Evolutionary conservation across 2,888 invertebrate species (phyloP).

Genomic region (Habroteleia sp.): DNA sequence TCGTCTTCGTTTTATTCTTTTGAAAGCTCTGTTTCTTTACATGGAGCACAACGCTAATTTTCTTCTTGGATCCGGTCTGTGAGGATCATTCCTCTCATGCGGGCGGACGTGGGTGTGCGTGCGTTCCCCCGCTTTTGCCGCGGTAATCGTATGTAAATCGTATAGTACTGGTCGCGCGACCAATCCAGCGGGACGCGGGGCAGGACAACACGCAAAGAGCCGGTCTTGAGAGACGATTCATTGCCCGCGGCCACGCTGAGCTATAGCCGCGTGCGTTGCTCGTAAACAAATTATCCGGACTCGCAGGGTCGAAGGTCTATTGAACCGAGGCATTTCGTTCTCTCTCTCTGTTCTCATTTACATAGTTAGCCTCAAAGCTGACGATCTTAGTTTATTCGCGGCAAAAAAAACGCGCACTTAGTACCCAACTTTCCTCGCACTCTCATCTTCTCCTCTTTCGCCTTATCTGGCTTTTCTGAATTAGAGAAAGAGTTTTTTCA

Average conservation of each 20-base stretch:
- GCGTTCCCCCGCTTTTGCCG: conserved; percentile 73
- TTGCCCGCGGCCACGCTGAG: conserved; percentile 69
- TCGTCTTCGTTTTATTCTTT: too few relatives aligned
- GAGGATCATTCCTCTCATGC: conserved; percentile 63
- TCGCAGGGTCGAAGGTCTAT: conserved; percentile 81
- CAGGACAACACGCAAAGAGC: conserved; percentile 60
- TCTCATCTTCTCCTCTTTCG: background rate
- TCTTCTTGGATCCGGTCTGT: conserved; percentile 47
- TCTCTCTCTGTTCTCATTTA: conserved; percentile 76
- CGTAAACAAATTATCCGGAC: conserved; percentile 81
- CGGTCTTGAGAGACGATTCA: conserved; percentile 74
- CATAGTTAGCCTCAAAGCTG: conserved; percentile 78
- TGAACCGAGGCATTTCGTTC: conserved; percentile 77
- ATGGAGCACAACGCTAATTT: background rate
- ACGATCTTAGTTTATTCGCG: conserved; percentile 20
- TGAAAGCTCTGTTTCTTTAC: background rate
- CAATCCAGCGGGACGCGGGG: conserved; percentile 50
- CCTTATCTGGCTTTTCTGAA: too few relatives aligned
- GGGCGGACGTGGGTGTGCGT: conserved; percentile 72
- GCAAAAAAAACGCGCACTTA: background rate
- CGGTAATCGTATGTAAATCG: conserved; percentile 81
- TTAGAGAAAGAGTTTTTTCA: too few relatives aligned
- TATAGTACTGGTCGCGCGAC: conserved; percentile 76
- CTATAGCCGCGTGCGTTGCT: conserved; percentile 78
- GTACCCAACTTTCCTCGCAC: too few relatives aligned